Conservation (phyloP, 64 coral and sea anemone species). For the Montipora foliosa region DNA sequence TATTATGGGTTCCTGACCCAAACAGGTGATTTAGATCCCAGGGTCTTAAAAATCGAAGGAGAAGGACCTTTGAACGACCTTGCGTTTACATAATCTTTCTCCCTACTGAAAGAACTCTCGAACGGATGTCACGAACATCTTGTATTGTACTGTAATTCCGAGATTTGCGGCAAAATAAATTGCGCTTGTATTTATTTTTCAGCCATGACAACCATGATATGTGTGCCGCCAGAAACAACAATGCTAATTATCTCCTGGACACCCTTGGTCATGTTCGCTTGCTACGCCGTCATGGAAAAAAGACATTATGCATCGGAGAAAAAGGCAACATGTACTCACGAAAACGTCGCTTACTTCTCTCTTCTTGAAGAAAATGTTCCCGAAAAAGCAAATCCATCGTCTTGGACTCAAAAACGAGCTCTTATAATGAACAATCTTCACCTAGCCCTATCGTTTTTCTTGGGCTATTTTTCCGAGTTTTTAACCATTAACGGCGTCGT, state of each 20-base stretch:
- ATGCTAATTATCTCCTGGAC: slow-evolving; percentile 21
- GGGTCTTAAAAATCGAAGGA: no score
- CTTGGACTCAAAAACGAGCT: slow-evolving; percentile 27
- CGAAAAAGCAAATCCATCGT: neutral
- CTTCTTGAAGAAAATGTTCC: slow-evolving; percentile 15
- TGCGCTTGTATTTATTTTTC: neutral
- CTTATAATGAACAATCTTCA: slow-evolving; percentile 3
- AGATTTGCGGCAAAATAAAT: no score
- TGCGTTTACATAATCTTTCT: no score
- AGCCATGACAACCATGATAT: slow-evolving; percentile 66
- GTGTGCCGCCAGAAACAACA: slow-evolving; percentile 53
- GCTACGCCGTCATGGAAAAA: slow-evolving; percentile 21
- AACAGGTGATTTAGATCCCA: no score
- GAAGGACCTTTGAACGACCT: no score
- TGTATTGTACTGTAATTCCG: no score
- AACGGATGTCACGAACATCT: no score
- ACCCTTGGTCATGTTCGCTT: slow-evolving; percentile 12
- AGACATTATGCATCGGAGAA: neutral
- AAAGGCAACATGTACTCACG: neutral
- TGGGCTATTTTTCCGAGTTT: slow-evolving; percentile 57
- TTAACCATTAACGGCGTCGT: slow-evolving; percentile 47
- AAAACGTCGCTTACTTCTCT: slow-evolving; percentile 7
- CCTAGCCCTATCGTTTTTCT: slow-evolving; percentile 16
- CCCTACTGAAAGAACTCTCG: no score
- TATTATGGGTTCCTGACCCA: no score